These are phyloP conservation scores for Halcyon senegalensis DNA, from an alignment of 2,113 vertebrate species.

Conservation along the genomic window DNA sequence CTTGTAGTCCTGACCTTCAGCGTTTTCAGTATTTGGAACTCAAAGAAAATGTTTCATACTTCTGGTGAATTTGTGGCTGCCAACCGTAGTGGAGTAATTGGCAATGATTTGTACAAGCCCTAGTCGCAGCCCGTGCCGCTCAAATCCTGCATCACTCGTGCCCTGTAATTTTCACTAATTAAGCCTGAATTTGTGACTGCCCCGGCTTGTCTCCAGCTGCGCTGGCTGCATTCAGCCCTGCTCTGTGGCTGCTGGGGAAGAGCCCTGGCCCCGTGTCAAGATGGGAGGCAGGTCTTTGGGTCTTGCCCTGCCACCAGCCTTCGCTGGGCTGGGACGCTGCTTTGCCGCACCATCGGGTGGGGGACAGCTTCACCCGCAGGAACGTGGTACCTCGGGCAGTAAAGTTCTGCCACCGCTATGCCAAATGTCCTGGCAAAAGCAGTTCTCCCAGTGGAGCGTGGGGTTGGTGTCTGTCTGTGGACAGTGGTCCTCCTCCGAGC, in stretches of 20 bases:
- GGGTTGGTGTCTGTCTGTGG: not conserved
- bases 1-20: not conserved
- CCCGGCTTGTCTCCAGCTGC: not conserved
- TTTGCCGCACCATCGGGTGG: fast-evolving
- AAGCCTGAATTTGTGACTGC: not conserved
- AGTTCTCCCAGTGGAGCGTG: not conserved
- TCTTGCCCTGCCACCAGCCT: not conserved
- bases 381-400: fast-evolving
- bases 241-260: not conserved
- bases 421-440: not conserved
- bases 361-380: not conserved
- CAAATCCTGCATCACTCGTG: not conserved
- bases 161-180: not conserved
- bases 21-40: not conserved
- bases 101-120: not conserved
- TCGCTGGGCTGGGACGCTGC: fast-evolving
- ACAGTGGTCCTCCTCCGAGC: not conserved
- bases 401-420: not conserved
- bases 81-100: not conserved
- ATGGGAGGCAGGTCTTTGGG: not conserved
- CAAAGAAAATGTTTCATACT: not conserved
- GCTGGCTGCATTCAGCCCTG: not conserved
- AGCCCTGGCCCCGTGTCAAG: not conserved
- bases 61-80: not conserved
- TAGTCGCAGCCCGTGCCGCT: not conserved